A percentile compares a stretch with the other conserved stretches of the same genome.
These are phyloP conservation scores for Drosophila quadrilineata DNA, from an alignment of 1,140 invertebrate species.

Conservation along the genomic window DNA sequence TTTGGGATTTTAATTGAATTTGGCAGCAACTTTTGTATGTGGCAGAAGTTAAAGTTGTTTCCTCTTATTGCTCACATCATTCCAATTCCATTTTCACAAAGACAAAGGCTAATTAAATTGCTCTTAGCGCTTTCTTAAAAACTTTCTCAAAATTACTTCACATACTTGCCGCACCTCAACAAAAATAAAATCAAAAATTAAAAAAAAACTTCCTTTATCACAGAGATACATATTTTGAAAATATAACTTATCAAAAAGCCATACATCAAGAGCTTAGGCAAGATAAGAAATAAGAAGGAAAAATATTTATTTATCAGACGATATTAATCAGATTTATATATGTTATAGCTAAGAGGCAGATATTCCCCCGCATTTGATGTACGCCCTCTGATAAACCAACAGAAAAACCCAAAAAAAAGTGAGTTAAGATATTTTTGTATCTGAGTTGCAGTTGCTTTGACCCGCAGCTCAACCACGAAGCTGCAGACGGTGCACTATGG, in stretches of 20 bases:
- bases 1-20: slow-evolving; percentile 52
- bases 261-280: slow-evolving; percentile 69
- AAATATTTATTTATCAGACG: slow-evolving; percentile 69
- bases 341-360: slow-evolving; percentile 13
- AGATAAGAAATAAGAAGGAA: slow-evolving; percentile 27
- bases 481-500: too few relatives aligned
- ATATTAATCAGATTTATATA: slow-evolving; percentile 79
- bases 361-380: slow-evolving; percentile 69
- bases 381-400: slow-evolving; percentile 58
- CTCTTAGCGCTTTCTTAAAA: not conserved
- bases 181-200: too few relatives aligned
- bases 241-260: slow-evolving; percentile 53
- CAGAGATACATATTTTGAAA: too few relatives aligned
- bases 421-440: not conserved
- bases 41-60: not conserved
- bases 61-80: not conserved
- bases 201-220: too few relatives aligned
- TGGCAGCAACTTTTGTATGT: slow-evolving; percentile 3
- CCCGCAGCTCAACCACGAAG: slow-evolving; percentile 51
- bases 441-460: slow-evolving; percentile 31
- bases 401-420: slow-evolving; percentile 11
- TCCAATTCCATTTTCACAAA: not conserved
- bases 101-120: slow-evolving; percentile 21
- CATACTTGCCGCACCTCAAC: not conserved
- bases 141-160: too few relatives aligned